Base-by-base conservation (phyloP, 2,113 vertebrate genomes). In the Ceratotherium simum region DNA sequence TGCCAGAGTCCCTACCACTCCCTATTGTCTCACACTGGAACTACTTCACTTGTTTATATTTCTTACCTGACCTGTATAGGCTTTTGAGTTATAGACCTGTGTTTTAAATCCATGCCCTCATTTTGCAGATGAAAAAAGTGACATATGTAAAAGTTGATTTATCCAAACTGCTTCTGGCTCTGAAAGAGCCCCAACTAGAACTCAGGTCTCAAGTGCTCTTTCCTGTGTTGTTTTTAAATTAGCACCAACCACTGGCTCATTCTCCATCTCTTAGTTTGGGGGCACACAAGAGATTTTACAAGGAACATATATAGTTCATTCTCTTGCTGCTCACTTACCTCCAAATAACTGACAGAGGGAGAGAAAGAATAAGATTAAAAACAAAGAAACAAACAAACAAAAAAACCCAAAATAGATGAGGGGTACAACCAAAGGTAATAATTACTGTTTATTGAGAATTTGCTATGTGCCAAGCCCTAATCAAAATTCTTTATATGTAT, bases 111-210 rank as follows among this genome's bases (percentile, higher is more conserved):
- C 17, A 56, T 39, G 11, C 7, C 10, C 9, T 81, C 20, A 31
- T 92, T 82, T 80, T 96, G 54, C 33, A 93, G 21, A 58, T 62
- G 36, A 20, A 80, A 87, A 91, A 88, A 75, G 27, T 79, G 33
- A 62, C 36, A 76, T 9, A 46, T 23, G 65, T 51, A 58, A 56
- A n/a, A 16, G 31, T 25, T 75, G 2, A 42, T 76, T 69, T 70
- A 48, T 73, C 56, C 10, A 60, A 83, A 82, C 21, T 94, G 11
- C 11, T 86, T 83, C 56, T 73, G 12, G 18, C 18, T 92, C 33
- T 39, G 56, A 86, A 78, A 58, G 27, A 64, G 36, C 1, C 25
- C 6, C 14, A 17, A 1, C 11, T 51, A 36, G 51, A 80, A 23
- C 33, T 75, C 33, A 69, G 51, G 6, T 83, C 48, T 93, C 51